phyloP scores from a whole-genome alignment of 2,888 invertebrate species.

The Apoda limacodes region DNA sequence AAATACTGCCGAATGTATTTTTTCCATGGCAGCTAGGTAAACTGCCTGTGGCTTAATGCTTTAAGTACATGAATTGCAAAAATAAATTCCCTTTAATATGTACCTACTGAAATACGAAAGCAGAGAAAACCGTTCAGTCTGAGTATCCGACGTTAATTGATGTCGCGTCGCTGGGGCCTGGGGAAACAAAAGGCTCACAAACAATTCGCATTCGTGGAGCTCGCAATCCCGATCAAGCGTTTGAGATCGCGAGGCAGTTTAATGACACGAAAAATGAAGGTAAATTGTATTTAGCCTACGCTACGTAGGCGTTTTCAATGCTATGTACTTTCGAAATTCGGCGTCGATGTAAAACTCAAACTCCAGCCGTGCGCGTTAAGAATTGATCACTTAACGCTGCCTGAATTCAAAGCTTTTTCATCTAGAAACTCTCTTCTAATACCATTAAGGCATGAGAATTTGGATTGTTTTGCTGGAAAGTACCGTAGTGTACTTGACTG shows the following conservation, averaged over 20 bases:
- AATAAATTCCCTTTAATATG: conserved; percentile 47
- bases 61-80: conserved; percentile 21
- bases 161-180: conserved; percentile 61
- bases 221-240: conserved; percentile 65
- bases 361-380: conserved; percentile 51
- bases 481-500: conserved; percentile 42
- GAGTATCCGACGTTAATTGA: conserved; percentile 64
- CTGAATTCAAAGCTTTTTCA: conserved; percentile 27
- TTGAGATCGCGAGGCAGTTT: conserved; percentile 68
- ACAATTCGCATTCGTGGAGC: conserved; percentile 62
- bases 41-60: conserved; percentile 11
- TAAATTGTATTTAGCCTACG: conserved; percentile 67
- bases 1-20: too few species aligned
- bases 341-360: conserved; percentile 42
- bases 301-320: conserved; percentile 50
- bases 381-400: conserved; percentile 41
- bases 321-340: conserved; percentile 51
- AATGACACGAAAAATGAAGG: conserved; percentile 71
- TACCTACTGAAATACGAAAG: conserved; percentile 45
- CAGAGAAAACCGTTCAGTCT: conserved; percentile 58
- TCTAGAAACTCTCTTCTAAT: conserved; percentile 41
- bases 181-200: conserved; percentile 67
- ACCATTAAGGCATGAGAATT: conserved; percentile 54
- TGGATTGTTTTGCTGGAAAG: conserved; percentile 63
- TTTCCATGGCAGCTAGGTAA: too few species aligned